Base-by-base conservation (phyloP, 2,113 vertebrate species). In the Myotis brandtii region DNA sequence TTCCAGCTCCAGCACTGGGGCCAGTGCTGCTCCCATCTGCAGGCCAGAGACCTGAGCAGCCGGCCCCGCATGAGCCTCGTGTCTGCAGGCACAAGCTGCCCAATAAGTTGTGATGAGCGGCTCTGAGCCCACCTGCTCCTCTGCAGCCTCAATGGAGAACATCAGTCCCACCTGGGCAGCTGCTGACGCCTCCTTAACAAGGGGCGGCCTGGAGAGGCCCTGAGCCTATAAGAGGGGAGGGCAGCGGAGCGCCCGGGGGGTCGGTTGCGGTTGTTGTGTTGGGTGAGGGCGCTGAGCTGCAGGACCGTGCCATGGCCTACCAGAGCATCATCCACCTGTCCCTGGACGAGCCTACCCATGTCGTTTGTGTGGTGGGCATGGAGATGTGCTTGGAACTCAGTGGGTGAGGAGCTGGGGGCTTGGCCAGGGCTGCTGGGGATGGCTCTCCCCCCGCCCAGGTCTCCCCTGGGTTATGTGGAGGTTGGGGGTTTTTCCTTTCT, bases 381-480 rank as follows among this genome's bases (percentile, higher is more conserved):
- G 98, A 98, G 54, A 83, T 98, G 54, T 94, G 79, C 86, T 69
- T 98, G 40, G 98, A 98, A 0, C 1, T 98, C 86, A 77, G 30
- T 0, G 91, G 98, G 98, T 98, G 79, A 98, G 98, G 0, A 4
- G 1, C 13, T 14, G 16, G 18, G 18, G 76, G 20, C 0, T 20
- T 16, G 40, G 34, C 80, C 0, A 0, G 56, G 56, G 3, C 13
- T 17, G 17, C 21, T 23, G 13, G 7, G 13, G 40, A 6, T 13
- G 8, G 54, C 46, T 46, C 46, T 46, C 8, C n/a, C 12, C 21
- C 2, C 0, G 11, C 14, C 17, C 2, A 37, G 48, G 27, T 25
- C 32, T 27, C 17, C 62, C 25, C 37, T 8, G 2, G 25, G 0
- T n/a, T 12, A 21, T 0, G 18, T 0, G 5, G 27, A 37, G 10